Evolutionary conservation across 2,888 invertebrate genomes (phyloP).

Genomic region (Lumbricus terrestris): DNA sequence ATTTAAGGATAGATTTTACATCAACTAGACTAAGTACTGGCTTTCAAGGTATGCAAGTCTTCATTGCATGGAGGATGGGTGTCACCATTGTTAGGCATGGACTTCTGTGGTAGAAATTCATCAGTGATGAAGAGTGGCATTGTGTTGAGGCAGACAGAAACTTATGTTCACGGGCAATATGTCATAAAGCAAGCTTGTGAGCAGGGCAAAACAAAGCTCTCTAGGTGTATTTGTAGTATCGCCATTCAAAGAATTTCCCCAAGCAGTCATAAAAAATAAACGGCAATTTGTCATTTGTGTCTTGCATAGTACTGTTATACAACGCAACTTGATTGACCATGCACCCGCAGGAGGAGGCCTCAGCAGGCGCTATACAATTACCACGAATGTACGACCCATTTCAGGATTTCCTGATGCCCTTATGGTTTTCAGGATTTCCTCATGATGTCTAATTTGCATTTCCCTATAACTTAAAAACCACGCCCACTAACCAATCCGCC

Average conservation of each 20-base stretch:
- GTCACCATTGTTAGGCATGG: not conserved
- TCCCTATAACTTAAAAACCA: not conserved
- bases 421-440: not conserved
- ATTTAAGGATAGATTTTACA: not conserved
- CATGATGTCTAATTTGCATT: not conserved
- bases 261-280: not conserved
- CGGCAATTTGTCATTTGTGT: not conserved
- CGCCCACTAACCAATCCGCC: conserved; percentile 64
- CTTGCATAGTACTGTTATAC: too few species aligned
- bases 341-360: not conserved
- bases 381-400: not conserved
- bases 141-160: not conserved
- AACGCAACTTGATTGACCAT: not conserved
- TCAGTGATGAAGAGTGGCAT: not conserved
- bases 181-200: not conserved
- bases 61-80: not conserved
- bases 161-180: not conserved
- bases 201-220: not conserved
- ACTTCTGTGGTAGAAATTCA: not conserved
- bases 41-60: not conserved
- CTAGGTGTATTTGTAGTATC: not conserved
- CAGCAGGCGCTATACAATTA: not conserved
- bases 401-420: too few species aligned
- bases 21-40: not conserved
- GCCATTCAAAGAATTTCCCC: too few species aligned